Base-by-base conservation (phyloP, 2,797 vertebrate genomes). In the Carduelis carduelis region DNA sequence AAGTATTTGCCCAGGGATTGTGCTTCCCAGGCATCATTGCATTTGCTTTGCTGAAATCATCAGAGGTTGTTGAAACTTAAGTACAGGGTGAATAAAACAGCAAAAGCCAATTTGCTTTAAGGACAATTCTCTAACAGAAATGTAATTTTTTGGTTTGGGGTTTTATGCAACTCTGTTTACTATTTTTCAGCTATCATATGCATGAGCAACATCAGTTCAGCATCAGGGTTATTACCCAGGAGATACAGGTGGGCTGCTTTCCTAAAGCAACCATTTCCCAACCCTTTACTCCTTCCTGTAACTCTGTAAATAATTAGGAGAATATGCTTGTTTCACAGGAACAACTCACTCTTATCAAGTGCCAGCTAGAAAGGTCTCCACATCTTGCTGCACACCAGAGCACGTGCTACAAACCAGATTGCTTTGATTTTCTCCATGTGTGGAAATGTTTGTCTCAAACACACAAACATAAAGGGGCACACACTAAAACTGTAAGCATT, bases 281-380 rank as follows among this genome's bases (percentile, higher is more conserved):
- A 93, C 72, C 50, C 23, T 9, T 94, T 94, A 74, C 66, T 97
- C 50, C 39, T 93, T 96, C 63, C 70, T 92, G 53, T 81, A 94
- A 76, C 44, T 86, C 44, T 43, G 93, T 90, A 90, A 95, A 97
- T 96, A 96, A 97, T 93, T 91, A 82, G 83, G 69, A 90, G 35
- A 85, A 89, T 34, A 52, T 26, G 50, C 23, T 75, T 82, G 19
- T 82, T 96, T 95, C 93, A 81, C 44, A 35, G 68, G 78, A 97
- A 83, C 19, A 2, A 23, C 43, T 96, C 89, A 71, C 47, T 96
- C 79, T 87, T 94, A 89, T 59, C 87, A 83, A 78, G 79, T 72
- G 78, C 79, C 92, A 93, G 52, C 83, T 89, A 95, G 60, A 87
- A 95, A 92, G 44, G 71, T 81, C 76, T 97, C 89, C 81, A 80